Evolutionary conservation across 1,140 invertebrate species (phyloP).

Genomic region (Trichogramma pretiosum): DNA sequence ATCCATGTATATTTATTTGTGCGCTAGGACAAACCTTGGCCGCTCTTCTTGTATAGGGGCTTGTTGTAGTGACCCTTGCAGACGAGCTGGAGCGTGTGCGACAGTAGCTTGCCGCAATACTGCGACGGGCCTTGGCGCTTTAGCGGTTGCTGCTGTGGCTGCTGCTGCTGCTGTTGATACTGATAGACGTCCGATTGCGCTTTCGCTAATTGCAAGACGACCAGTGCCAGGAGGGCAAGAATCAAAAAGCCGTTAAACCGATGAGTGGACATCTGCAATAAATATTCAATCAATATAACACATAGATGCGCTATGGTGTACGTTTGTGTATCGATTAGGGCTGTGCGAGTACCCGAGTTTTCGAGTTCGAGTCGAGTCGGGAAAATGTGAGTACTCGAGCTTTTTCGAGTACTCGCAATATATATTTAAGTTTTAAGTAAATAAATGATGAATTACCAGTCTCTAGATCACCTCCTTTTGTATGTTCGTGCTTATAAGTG

Average conservation of each 20-base stretch:
- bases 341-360: no score
- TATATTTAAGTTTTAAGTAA: no score
- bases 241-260: conserved; percentile 25
- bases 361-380: no score
- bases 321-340: no score
- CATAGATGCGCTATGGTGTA: no score
- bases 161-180: conserved; percentile 25
- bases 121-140: conserved; percentile 11
- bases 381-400: no score
- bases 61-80: conserved; percentile 39
- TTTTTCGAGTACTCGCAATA: no score
- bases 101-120: conserved; percentile 39
- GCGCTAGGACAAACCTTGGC: conserved; percentile 29
- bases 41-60: conserved; percentile 41
- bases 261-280: conserved; percentile 36
- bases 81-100: conserved; percentile 33
- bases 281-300: no score
- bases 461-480: no score
- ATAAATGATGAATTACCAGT: no score
- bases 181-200: conserved; percentile 29
- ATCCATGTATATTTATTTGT: not conserved
- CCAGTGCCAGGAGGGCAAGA: conserved; percentile 25
- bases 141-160: conserved; percentile 15
- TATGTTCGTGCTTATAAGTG: no score
- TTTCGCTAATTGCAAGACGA: conserved; percentile 25